phyloP scores from a whole-genome alignment of 2,797 vertebrate species.

The Acestrorhynchus altus region DNA sequence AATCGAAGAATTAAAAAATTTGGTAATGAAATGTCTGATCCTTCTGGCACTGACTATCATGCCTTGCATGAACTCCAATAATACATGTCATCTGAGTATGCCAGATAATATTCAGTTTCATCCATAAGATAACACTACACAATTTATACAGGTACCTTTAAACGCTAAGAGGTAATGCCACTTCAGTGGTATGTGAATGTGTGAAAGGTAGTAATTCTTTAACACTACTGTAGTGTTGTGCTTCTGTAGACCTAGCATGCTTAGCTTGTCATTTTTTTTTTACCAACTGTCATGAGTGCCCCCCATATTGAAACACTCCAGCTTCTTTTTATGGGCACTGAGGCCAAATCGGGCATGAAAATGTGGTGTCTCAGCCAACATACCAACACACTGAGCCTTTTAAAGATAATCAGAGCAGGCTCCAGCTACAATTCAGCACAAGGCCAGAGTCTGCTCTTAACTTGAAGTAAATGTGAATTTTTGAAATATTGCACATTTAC shows the following conservation, averaged over 20 bases:
- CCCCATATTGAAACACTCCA: constrained; percentile 19
- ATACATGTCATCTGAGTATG: too few species aligned
- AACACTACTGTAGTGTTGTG: neutral
- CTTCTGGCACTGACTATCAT: too few species aligned
- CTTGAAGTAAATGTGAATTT: neutral
- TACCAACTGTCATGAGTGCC: neutral
- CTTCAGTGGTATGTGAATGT: too few species aligned
- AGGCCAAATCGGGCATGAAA: constrained; percentile 33
- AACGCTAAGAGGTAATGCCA: too few species aligned
- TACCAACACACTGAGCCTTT: constrained; percentile 30
- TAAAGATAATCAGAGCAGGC: constrained; percentile 30
- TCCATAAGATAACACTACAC: too few species aligned
- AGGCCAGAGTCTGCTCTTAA: constrained; percentile 17
- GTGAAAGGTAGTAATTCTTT: neutral
- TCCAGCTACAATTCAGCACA: constrained; percentile 7
- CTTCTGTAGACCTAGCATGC: neutral
- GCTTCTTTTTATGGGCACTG: constrained; percentile 22
- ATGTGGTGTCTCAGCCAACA: constrained; percentile 26
- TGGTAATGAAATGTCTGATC: too few species aligned
- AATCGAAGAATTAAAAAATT: too few species aligned
- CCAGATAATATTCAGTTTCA: too few species aligned
- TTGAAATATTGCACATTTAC: neutral
- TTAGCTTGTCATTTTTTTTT: neutral
- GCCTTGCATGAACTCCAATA: too few species aligned
- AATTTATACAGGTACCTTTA: too few species aligned